phyloP scores from a whole-genome alignment of 2,888 invertebrate genomes.

The Dastarcus helophoroides region DNA sequence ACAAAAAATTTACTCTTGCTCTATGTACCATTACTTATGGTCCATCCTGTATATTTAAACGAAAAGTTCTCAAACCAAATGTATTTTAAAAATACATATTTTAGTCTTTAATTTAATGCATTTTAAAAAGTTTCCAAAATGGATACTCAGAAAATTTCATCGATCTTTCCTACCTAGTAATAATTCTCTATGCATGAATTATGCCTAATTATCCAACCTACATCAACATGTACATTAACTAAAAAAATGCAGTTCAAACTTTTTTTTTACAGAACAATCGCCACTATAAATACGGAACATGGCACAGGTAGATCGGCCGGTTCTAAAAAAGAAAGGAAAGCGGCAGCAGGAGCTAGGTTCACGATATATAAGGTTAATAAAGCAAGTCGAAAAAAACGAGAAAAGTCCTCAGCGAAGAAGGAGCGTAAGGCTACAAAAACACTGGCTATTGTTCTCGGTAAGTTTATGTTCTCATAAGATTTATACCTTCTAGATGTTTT shows the following conservation, averaged over 20 bases:
- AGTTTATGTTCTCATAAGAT: slow-evolving; percentile 37
- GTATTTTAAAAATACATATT: too few relatives aligned
- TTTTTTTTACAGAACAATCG: slow-evolving; percentile 44
- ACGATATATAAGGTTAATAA: slow-evolving; percentile 91
- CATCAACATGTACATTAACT: neutral
- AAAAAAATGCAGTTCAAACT: neutral
- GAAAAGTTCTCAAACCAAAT: too few relatives aligned
- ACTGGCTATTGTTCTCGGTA: slow-evolving; percentile 94
- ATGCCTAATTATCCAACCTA: too few relatives aligned
- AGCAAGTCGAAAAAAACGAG: slow-evolving; percentile 87
- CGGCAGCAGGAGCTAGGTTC: slow-evolving; percentile 62
- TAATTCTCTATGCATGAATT: too few relatives aligned
- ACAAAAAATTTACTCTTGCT: too few relatives aligned
- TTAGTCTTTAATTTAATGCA: too few relatives aligned
- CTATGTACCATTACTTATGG: too few relatives aligned
- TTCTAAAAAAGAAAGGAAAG: slow-evolving; percentile 64
- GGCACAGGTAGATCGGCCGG: slow-evolving; percentile 36
- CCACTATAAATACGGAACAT: slow-evolving; percentile 37
- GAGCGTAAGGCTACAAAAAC: slow-evolving; percentile 98
- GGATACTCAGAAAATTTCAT: too few relatives aligned
- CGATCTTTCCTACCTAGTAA: too few relatives aligned
- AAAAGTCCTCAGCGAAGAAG: slow-evolving; percentile 85
- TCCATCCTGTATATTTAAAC: too few relatives aligned
- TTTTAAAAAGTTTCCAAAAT: too few relatives aligned
- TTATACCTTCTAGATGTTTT: too few relatives aligned